These are phyloP conservation scores for Nixonia krombeini DNA, from an alignment of 1,140 invertebrate species.

Conservation along the genomic window DNA sequence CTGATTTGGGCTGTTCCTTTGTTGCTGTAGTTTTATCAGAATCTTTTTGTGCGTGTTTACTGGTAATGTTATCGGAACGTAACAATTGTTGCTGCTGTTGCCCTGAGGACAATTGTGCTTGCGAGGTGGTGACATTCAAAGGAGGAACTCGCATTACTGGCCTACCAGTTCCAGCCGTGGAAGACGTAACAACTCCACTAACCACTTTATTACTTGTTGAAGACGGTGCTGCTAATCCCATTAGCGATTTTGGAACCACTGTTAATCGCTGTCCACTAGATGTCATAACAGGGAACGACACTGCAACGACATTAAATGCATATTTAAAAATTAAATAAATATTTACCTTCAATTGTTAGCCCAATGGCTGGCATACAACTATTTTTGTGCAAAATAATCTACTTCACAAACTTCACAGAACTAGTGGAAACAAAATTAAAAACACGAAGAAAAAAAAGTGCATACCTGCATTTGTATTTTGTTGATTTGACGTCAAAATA, in stretches of 20 bases:
- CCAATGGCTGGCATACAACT: no score
- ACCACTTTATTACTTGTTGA: slow-evolving; percentile 59
- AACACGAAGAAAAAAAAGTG: no score
- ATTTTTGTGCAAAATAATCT: no score
- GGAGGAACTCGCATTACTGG: slow-evolving; percentile 71
- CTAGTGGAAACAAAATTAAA: no score
- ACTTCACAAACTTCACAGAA: no score
- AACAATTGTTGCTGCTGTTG: slow-evolving; percentile 49
- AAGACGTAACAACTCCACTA: slow-evolving; percentile 56
- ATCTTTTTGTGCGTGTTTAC: slow-evolving; percentile 58
- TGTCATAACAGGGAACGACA: slow-evolving; percentile 70
- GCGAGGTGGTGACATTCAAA: slow-evolving; percentile 63
- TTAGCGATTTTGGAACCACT: slow-evolving; percentile 72
- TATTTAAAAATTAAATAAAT: no score
- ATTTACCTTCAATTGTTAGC: no score
- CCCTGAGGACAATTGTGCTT: slow-evolving; percentile 40
- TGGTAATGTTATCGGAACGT: slow-evolving; percentile 46
- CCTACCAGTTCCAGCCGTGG: slow-evolving; percentile 52
- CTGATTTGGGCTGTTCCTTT: slow-evolving; percentile 66
- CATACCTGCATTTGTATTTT: slow-evolving; percentile 67
- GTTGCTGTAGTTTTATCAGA: slow-evolving; percentile 48
- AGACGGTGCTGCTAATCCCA: slow-evolving; percentile 58
- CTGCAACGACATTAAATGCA: slow-evolving; percentile 38
- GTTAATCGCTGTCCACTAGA: slow-evolving; percentile 73
- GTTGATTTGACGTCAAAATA: slow-evolving; percentile 72